A percentile compares a stretch with the other conserved stretches of the same genome.
phyloP scores from a whole-genome alignment of 2,888 invertebrate genomes.

The Mythimna lalbum region DNA sequence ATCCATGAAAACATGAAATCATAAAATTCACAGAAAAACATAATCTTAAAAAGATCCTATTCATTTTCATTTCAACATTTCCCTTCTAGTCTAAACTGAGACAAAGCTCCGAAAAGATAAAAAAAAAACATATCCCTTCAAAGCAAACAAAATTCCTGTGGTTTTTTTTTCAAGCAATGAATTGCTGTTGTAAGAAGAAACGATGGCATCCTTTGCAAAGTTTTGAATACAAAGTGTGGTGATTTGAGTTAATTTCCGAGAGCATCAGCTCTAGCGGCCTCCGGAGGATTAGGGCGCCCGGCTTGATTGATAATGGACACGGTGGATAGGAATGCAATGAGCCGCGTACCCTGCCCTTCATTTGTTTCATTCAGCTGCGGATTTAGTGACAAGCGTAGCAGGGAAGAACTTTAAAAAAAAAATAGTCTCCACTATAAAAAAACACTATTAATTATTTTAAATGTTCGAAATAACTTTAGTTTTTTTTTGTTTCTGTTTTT shows the following conservation, averaged over 20 bases:
- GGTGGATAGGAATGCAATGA: constrained; percentile 61
- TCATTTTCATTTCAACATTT: too few relatives aligned
- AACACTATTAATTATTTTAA: too few relatives aligned
- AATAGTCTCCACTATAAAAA: too few relatives aligned
- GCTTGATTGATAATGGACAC: constrained; percentile 59
- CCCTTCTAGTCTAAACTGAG: too few relatives aligned
- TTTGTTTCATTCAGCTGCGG: constrained; percentile 46
- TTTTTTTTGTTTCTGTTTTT: too few relatives aligned
- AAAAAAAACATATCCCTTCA: too few relatives aligned
- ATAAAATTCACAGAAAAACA: too few relatives aligned
- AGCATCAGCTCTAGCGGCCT: constrained; percentile 30
- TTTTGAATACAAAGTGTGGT: constrained; percentile 20
- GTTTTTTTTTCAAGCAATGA: background rate
- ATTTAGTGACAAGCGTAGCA: constrained; percentile 12
- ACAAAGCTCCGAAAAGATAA: too few relatives aligned
- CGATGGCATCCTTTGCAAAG: background rate
- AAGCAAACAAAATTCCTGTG: background rate
- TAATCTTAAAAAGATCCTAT: too few relatives aligned
- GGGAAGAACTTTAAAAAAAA: too few relatives aligned
- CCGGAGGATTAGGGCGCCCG: constrained; percentile 36
- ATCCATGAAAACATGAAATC: too few relatives aligned
- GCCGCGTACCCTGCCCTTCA: constrained; percentile 53
- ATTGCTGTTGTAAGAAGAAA: background rate
- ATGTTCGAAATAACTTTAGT: too few relatives aligned
- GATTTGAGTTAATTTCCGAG: constrained; percentile 34